A percentile compares a stretch with the other conserved stretches of the same genome.
Conservation (phyloP, 2,888 invertebrate species). For the Clivina fossor region DNA sequence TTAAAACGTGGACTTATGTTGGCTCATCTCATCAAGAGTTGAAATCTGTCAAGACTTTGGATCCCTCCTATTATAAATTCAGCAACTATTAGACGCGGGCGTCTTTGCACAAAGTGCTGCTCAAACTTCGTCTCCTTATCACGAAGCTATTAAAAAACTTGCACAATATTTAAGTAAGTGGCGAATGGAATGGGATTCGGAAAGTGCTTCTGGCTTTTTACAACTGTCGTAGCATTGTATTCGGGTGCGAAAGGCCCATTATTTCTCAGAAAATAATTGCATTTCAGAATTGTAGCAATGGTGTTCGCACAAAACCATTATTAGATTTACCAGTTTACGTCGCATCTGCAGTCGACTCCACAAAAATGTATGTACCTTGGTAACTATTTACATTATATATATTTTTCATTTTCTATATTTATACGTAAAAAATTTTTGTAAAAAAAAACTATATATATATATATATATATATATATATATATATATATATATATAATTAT, state of each 20-base stretch:
- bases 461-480: no score
- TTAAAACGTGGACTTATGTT: slow-evolving; percentile 26
- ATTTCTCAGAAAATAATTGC: slow-evolving; percentile 33
- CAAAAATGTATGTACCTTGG: neutral
- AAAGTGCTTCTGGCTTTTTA: slow-evolving; percentile 15
- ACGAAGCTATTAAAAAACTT: slow-evolving; percentile 38
- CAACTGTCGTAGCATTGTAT: slow-evolving; percentile 30
- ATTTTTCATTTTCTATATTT: no score
- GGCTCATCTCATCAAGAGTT: slow-evolving; percentile 32
- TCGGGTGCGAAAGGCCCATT: slow-evolving; percentile 26
- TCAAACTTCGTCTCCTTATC: slow-evolving; percentile 36
- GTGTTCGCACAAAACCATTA: no score
- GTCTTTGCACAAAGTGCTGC: slow-evolving; percentile 5
- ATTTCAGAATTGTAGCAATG: slow-evolving; percentile 20
- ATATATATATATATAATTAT: no score
- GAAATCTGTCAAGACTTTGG: slow-evolving; percentile 27
- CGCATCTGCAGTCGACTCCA: slow-evolving; percentile 21
- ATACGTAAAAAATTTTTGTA: no score
- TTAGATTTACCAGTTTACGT: slow-evolving; percentile 31
- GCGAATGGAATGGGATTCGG: slow-evolving; percentile 12
- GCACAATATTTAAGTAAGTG: slow-evolving; percentile 39
- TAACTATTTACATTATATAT: neutral
- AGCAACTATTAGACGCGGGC: slow-evolving; percentile 21
- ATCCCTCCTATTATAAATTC: slow-evolving; percentile 31
- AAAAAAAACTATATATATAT: no score